These are phyloP conservation scores for Drosophila tripunctata DNA, from an alignment of 2,888 invertebrate genomes.

Conservation along the genomic window DNA sequence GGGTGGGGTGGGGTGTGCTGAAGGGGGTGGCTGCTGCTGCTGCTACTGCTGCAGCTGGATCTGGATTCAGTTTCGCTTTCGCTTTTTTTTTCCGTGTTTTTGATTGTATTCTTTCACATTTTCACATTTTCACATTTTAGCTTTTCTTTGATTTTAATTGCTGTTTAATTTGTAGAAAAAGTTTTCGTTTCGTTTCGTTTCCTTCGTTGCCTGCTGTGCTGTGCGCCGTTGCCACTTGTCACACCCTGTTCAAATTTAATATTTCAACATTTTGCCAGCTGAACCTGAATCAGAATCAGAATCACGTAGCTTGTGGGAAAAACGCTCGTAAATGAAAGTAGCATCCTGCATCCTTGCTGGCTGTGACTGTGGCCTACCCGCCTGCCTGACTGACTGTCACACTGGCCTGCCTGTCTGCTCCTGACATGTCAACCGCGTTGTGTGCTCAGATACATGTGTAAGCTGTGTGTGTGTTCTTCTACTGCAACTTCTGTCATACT, in stretches of 20 bases:
- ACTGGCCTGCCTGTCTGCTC: slow-evolving; percentile 42
- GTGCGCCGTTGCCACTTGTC: slow-evolving; percentile 66
- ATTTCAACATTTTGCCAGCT: slow-evolving; percentile 69
- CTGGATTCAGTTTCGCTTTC: slow-evolving; percentile 33
- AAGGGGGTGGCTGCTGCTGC: slow-evolving; percentile 18
- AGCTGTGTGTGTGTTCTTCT: slow-evolving; percentile 5
- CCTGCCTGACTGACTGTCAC: slow-evolving; percentile 67
- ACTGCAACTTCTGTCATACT: slow-evolving; percentile 28
- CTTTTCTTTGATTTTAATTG: slow-evolving; percentile 18
- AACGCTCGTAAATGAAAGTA: slow-evolving; percentile 66
- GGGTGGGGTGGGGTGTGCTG: slow-evolving; percentile 20
- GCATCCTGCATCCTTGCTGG: slow-evolving; percentile 71
- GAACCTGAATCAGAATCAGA: too few relatives aligned
- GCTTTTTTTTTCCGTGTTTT: not conserved
- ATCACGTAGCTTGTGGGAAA: slow-evolving; percentile 57
- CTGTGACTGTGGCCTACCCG: too few relatives aligned
- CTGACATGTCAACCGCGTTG: slow-evolving; percentile 39
- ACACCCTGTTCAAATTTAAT: slow-evolving; percentile 77
- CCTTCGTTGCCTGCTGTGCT: slow-evolving; percentile 17
- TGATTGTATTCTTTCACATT: not conserved
- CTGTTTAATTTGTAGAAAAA: slow-evolving; percentile 33
- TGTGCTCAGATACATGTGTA: slow-evolving; percentile 10
- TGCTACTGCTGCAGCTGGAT: slow-evolving; percentile 30
- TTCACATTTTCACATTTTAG: slow-evolving; percentile 3
- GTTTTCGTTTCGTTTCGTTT: slow-evolving; percentile 19